Percentiles rank a stretch among this genome's conserved stretches.
These are phyloP conservation scores for Alces alces DNA, from an alignment of 2,113 vertebrate species.

Conservation along the genomic window DNA sequence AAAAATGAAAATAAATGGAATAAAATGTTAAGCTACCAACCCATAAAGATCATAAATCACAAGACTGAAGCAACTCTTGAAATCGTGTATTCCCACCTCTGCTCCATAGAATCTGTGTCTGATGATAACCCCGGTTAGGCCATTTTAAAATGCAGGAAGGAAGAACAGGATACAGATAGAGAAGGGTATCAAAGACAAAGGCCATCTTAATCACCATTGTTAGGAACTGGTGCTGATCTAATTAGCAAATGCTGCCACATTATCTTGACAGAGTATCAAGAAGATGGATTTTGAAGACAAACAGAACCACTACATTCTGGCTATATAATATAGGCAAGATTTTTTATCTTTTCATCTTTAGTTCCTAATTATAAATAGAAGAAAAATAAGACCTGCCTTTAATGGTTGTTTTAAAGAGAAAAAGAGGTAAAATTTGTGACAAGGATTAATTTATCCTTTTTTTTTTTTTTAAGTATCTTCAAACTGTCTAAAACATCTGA, in stretches of 20 bases:
- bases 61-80: neutral
- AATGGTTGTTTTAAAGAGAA: neutral
- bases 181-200: neutral
- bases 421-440: neutral
- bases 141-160: neutral
- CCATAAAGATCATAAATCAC: neutral
- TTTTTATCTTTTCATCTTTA: neutral
- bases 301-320: neutral
- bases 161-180: neutral
- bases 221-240: neutral
- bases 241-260: neutral
- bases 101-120: neutral
- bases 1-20: conserved; percentile 13
- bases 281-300: neutral
- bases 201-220: neutral
- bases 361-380: neutral
- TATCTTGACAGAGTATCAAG: neutral
- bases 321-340: neutral
- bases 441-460: neutral
- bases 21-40: conserved; percentile 11
- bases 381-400: neutral
- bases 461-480: neutral
- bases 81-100: neutral
- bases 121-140: neutral
- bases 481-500: neutral